Base-by-base conservation (phyloP, 2,888 invertebrate genomes). In the Drosophila parthenogenetica region DNA sequence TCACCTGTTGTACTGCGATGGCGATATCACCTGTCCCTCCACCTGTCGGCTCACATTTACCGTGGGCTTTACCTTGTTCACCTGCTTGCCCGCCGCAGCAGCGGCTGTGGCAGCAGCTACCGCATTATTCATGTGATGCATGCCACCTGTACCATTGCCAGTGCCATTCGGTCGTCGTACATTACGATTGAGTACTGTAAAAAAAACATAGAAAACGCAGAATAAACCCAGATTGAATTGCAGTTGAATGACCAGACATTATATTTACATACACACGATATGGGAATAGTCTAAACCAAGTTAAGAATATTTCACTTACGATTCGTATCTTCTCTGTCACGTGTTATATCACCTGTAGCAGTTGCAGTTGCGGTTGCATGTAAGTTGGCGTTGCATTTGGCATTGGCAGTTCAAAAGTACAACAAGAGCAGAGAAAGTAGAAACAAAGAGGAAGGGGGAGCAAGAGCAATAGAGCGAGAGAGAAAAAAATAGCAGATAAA, bases 1-100 rank as follows among this genome's bases (percentile, higher is more conserved):
- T 89, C 86, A 92, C 92, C 95, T 94, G 91, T 95, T 95, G 91
- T 95, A 95, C 74, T 93, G 93, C 77, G 95, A 95, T 77, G 95
- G 94, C 90, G 94, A 94, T 86, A 94, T 94, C 92, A 95, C 94
- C 93, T 95, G 95, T 17, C 91, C 91, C 87, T 97, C 97, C 40
- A 95, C 94, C 55, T 95, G 94, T 92, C 97, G 94, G 91, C 95
- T 97, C 65, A 97, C 96, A 90, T 96, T 97, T 69, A 97, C 96
- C 89, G 96, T 97, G 48, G 97, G 97, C 92, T 97, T 97, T 88
- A 97, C 97, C 93, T 97, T 97, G 93, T 97, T 97, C 91, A 97
- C 96, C 93, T 97, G 97, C 90, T 97, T 95, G 79, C 86, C 82
- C 17, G 85, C 87, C 14, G 84, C 81, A 5, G 73, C 84, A n/a